Conservation (phyloP, 1,140 invertebrate species). For the Magallana angulata region DNA sequence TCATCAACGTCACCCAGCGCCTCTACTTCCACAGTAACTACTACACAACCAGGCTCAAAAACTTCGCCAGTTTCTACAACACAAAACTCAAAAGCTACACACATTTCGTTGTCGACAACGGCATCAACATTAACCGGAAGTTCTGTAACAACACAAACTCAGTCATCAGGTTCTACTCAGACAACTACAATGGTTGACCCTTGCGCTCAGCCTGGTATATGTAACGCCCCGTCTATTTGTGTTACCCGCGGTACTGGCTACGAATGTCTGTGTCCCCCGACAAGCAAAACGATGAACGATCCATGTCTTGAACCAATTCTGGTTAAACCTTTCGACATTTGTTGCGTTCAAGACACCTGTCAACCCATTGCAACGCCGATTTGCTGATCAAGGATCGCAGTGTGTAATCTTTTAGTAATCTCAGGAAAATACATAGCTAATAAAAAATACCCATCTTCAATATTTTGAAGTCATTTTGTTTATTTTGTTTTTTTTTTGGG, state of each 20-base stretch:
- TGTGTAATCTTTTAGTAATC: too few relatives aligned
- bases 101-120: background rate
- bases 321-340: conserved; percentile 3
- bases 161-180: background rate
- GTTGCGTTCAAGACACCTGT: conserved; percentile 34
- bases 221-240: conserved; percentile 29
- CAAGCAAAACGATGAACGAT: background rate
- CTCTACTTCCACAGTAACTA: background rate
- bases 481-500: too few relatives aligned
- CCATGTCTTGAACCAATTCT: conserved; percentile 14
- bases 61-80: background rate
- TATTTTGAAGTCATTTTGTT: too few relatives aligned
- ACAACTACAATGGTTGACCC: background rate
- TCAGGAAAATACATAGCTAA: background rate
- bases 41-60: too few relatives aligned
- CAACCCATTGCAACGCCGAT: conserved; percentile 14
- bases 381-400: background rate
- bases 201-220: background rate
- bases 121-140: background rate
- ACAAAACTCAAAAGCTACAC: background rate
- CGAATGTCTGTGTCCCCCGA: background rate
- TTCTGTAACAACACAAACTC: background rate
- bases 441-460: too few relatives aligned
- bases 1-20: background rate
- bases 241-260: conserved; percentile 11